Percentiles rank a stretch among this genome's conserved stretches.
Conservation (phyloP, 2,888 invertebrate genomes). For the Exocentrus adspersus region DNA sequence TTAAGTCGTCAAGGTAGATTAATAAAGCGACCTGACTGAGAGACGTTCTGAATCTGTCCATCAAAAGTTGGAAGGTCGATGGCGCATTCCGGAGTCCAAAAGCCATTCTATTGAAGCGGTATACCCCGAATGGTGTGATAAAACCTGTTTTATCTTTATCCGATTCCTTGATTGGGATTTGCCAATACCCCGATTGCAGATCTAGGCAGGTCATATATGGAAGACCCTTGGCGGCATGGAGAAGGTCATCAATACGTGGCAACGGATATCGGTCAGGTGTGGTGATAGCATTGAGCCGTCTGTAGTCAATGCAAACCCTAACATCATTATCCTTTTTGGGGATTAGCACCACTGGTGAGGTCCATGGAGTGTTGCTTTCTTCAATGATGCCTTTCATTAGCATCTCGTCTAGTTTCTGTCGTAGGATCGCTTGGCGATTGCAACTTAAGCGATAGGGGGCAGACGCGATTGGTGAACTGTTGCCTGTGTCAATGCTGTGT, state of each 20-base stretch:
- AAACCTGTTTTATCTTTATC: constrained; percentile 36
- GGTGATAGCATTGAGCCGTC: constrained; percentile 37
- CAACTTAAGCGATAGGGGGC: too few species aligned
- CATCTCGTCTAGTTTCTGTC: constrained; percentile 50
- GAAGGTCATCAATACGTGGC: constrained; percentile 42
- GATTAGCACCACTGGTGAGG: constrained; percentile 54
- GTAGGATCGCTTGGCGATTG: too few species aligned
- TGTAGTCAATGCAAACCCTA: constrained; percentile 37
- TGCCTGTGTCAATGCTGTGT: too few species aligned
- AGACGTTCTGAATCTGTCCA: constrained; percentile 40
- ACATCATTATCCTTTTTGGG: constrained; percentile 27
- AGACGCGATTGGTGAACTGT: too few species aligned
- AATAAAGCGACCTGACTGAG: constrained; percentile 39
- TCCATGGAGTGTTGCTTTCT: constrained; percentile 57
- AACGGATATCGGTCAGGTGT: constrained; percentile 40
- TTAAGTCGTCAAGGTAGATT: constrained; percentile 48
- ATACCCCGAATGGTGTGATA: constrained; percentile 50
- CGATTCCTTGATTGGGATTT: constrained; percentile 3
- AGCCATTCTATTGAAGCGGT: constrained; percentile 41
- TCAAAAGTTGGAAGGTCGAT: too few species aligned
- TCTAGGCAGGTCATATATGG: constrained; percentile 31
- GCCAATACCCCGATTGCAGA: constrained; percentile 21
- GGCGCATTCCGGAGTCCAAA: constrained; percentile 48
- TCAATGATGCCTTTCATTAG: constrained; percentile 52
- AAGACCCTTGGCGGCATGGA: constrained; percentile 31